Conservation (phyloP, 2,797 vertebrate species). For the Halcyon chelicuti region DNA sequence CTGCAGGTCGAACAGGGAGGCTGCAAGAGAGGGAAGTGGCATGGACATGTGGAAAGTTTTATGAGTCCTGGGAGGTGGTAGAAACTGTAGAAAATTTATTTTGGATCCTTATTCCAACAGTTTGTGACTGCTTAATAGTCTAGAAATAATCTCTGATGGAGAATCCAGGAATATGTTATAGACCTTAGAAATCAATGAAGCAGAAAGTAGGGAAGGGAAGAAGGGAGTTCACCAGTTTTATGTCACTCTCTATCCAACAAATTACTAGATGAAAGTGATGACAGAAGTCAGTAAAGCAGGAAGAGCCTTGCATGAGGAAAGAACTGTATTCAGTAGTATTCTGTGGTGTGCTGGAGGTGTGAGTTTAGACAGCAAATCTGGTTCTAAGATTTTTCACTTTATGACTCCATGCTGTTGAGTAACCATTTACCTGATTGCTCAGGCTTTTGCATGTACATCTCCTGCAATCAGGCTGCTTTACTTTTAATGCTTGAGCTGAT, state of each 20-base stretch:
- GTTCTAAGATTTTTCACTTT: background rate
- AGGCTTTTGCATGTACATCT: background rate
- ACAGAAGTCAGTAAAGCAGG: background rate
- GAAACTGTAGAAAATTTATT: background rate
- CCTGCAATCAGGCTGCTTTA: background rate
- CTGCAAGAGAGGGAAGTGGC: background rate
- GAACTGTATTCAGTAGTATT: background rate
- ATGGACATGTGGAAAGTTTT: background rate
- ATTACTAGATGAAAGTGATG: background rate
- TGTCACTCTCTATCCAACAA: background rate
- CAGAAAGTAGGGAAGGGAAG: background rate
- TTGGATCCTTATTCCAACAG: background rate
- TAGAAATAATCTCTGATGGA: background rate
- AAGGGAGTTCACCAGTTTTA: background rate
- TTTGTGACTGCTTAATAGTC: background rate
- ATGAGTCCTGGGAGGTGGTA: background rate
- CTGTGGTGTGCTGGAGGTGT: background rate
- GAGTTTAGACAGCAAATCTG: background rate
- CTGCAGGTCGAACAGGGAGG: background rate
- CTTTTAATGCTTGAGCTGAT: background rate
- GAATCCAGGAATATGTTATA: background rate
- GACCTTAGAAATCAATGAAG: background rate
- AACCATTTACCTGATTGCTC: background rate
- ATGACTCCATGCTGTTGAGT: background rate
- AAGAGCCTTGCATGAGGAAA: background rate